Evolutionary conservation across 2,888 invertebrate genomes (phyloP).

Genomic region (Drosophila trichaetosa): DNA sequence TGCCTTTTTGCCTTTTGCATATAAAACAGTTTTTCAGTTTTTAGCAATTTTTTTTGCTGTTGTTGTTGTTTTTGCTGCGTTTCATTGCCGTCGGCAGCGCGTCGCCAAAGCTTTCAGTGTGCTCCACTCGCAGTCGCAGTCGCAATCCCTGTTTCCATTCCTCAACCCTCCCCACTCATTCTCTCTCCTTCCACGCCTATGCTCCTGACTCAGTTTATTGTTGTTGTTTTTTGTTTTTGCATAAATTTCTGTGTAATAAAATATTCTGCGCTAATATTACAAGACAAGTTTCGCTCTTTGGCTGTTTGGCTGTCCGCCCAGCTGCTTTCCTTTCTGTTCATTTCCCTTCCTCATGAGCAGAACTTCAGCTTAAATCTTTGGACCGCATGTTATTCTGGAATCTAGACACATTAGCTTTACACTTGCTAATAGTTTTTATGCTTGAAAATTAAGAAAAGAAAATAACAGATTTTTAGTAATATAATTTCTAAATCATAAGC

Average conservation of each 20-base stretch:
- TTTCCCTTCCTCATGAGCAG: neutral
- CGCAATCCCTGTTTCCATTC: slow-evolving; percentile 4
- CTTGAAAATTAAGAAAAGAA: neutral
- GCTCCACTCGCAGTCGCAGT: slow-evolving; percentile 26
- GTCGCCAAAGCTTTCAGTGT: slow-evolving; percentile 77
- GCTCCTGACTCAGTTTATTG: slow-evolving; percentile 43
- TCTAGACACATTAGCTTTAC: neutral
- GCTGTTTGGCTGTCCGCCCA: slow-evolving; percentile 33
- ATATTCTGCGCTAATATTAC: slow-evolving; percentile 76
- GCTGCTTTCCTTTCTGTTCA: neutral
- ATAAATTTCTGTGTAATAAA: slow-evolving; percentile 78
- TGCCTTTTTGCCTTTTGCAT: slow-evolving; percentile 65
- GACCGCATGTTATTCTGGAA: neutral
- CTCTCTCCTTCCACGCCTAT: slow-evolving; percentile 15
- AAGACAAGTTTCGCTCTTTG: slow-evolving; percentile 26
- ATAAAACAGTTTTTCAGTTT: slow-evolving; percentile 76
- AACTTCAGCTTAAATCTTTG: neutral
- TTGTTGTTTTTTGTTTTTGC: slow-evolving; percentile 60
- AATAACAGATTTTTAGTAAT: no score
- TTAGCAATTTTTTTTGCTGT: slow-evolving; percentile 42
- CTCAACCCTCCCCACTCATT: slow-evolving; percentile 4
- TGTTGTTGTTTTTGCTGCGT: slow-evolving; percentile 42
- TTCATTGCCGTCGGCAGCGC: slow-evolving; percentile 73
- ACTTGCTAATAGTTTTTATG: neutral
- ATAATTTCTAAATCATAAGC: no score